Evolutionary conservation across 2,888 invertebrate species (phyloP).

Genomic region (Carterocephalus palaemon): DNA sequence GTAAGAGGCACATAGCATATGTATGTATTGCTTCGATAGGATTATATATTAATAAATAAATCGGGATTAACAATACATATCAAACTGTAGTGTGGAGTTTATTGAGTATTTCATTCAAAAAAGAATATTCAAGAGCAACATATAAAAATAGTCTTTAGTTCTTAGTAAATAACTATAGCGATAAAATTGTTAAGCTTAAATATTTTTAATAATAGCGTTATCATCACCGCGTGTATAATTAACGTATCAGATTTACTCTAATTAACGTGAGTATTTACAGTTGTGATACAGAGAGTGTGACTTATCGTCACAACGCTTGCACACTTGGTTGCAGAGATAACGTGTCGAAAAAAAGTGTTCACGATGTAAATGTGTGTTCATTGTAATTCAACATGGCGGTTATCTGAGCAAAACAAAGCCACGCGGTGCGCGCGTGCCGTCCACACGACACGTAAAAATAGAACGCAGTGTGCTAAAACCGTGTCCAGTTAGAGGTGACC

Average conservation of each 20-base stretch:
- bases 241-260: constrained; percentile 45
- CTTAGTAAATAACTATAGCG: constrained; percentile 13
- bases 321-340: constrained; percentile 55
- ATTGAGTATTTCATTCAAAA: too few species aligned
- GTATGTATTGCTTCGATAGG: too few species aligned
- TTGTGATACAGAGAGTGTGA: constrained; percentile 42
- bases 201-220: constrained; percentile 32
- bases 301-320: constrained; percentile 31
- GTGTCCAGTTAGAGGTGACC: constrained; percentile 43
- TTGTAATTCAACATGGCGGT: constrained; percentile 42
- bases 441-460: constrained; percentile 62
- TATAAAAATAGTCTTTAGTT: constrained; percentile 11
- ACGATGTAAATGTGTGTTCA: constrained; percentile 61
- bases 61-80: too few species aligned
- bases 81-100: too few species aligned
- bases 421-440: constrained; percentile 66
- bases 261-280: constrained; percentile 51
- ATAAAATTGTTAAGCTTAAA: constrained; percentile 30
- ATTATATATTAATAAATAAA: too few species aligned
- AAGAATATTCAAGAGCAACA: constrained; percentile 12
- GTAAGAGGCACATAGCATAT: too few species aligned
- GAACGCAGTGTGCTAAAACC: constrained; percentile 47
- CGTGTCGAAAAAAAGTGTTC: constrained; percentile 47
- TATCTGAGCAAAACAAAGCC: constrained; percentile 70
- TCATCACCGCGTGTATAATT: constrained; percentile 35